A percentile compares a stretch with the other conserved stretches of the same genome.
Conservation (phyloP, 2,797 vertebrate genomes). For the Sebastolobus alascanus region DNA sequence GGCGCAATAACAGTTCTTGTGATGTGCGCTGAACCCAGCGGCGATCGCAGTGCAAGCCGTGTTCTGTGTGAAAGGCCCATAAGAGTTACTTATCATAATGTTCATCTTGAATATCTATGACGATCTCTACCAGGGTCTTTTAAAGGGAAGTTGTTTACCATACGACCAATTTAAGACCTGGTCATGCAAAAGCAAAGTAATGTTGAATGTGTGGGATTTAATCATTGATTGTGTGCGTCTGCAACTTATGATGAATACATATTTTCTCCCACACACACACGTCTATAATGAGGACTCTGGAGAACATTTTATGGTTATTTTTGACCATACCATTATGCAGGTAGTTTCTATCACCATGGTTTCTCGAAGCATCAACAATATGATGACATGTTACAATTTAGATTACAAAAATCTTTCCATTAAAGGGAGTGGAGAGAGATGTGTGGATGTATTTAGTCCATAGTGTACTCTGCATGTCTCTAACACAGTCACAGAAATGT, state of each 20-base stretch:
- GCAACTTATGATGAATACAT: not conserved
- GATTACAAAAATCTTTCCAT: not conserved
- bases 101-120: not conserved
- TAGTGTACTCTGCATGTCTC: not conserved
- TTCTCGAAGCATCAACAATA: not conserved
- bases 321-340: not conserved
- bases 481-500: too few species aligned
- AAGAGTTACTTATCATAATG: not conserved
- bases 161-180: not conserved
- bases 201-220: conserved; percentile 2
- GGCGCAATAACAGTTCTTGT: too few species aligned
- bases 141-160: not conserved
- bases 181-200: not conserved
- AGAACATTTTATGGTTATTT: not conserved
- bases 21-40: too few species aligned
- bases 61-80: too few species aligned
- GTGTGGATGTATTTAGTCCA: not conserved
- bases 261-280: conserved; percentile 7
- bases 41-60: too few species aligned
- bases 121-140: not conserved
- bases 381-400: not conserved
- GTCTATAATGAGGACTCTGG: not conserved
- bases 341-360: not conserved
- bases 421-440: not conserved
- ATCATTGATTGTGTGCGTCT: not conserved